Conservation (phyloP, 2,797 vertebrate genomes). For the Malacoraja senta region DNA sequence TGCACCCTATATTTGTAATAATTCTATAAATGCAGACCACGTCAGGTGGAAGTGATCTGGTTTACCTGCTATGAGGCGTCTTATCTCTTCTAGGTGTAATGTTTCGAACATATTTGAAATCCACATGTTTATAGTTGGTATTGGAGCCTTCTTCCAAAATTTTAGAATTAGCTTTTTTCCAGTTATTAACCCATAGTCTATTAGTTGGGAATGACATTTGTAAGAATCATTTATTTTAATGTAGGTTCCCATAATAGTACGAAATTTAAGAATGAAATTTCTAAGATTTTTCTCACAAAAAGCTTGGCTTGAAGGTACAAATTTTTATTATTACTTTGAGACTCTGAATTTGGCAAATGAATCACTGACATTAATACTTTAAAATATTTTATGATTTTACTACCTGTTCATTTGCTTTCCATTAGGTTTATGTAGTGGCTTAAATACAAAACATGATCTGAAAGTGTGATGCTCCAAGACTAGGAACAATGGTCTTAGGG, state of each 20-base stretch:
- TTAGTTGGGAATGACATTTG: slow-evolving; percentile 16
- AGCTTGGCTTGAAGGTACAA: neutral
- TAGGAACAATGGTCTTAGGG: neutral
- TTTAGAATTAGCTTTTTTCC: too few relatives aligned
- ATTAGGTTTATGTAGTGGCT: neutral
- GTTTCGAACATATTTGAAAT: too few relatives aligned
- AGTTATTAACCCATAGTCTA: too few relatives aligned
- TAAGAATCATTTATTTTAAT: neutral
- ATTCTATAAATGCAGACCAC: too few relatives aligned
- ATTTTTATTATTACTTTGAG: neutral
- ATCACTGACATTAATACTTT: neutral
- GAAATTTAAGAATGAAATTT: neutral
- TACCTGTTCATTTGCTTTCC: neutral
- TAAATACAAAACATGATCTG: neutral
- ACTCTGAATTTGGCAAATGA: neutral
- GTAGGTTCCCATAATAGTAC: neutral
- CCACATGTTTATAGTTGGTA: too few relatives aligned
- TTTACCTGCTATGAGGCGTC: too few relatives aligned
- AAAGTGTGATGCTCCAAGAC: neutral
- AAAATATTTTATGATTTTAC: neutral
- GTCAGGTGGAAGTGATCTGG: too few relatives aligned
- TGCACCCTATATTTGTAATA: too few relatives aligned
- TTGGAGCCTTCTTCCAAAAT: too few relatives aligned
- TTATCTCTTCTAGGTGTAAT: too few relatives aligned
- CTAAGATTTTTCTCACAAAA: neutral